Conservation (phyloP, 2,888 invertebrate species). For the Nineta flava region DNA sequence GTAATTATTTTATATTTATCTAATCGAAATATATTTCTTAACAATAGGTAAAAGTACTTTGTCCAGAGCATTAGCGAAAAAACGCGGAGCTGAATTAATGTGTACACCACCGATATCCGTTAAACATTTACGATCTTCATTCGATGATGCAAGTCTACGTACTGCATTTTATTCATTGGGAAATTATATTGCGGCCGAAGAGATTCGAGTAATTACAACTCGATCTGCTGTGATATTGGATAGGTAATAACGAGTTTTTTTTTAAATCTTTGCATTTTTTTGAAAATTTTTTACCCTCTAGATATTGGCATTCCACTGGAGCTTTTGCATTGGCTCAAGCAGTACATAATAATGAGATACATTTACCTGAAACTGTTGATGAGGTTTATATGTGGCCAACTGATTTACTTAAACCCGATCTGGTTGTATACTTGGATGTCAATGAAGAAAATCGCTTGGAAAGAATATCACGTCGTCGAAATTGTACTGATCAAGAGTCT, state of each 20-base stretch:
- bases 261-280: no score
- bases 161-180: constrained; percentile 29
- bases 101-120: constrained; percentile 27
- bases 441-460: constrained; percentile 24
- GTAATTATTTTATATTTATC: constrained; percentile 1
- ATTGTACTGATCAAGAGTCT: constrained; percentile 21
- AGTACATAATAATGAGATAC: constrained; percentile 15
- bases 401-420: constrained; percentile 29
- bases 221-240: constrained; percentile 28
- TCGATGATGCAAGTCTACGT: constrained; percentile 22
- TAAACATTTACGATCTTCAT: constrained; percentile 20
- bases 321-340: constrained; percentile 27
- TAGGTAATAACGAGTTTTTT: constrained; percentile 19
- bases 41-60: constrained; percentile 27
- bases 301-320: constrained; percentile 33
- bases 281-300: constrained; percentile 10
- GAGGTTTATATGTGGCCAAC: constrained; percentile 27
- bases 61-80: constrained; percentile 21
- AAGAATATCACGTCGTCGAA: constrained; percentile 20
- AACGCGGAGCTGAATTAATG: constrained; percentile 20
- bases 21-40: constrained; percentile 2
- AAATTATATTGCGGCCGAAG: constrained; percentile 29
- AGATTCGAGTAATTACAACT: constrained; percentile 20
- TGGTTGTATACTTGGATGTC: constrained; percentile 26
- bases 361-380: constrained; percentile 20